Conservation (phyloP, 2,797 vertebrate species). For the Cyclura pinguis region DNA sequence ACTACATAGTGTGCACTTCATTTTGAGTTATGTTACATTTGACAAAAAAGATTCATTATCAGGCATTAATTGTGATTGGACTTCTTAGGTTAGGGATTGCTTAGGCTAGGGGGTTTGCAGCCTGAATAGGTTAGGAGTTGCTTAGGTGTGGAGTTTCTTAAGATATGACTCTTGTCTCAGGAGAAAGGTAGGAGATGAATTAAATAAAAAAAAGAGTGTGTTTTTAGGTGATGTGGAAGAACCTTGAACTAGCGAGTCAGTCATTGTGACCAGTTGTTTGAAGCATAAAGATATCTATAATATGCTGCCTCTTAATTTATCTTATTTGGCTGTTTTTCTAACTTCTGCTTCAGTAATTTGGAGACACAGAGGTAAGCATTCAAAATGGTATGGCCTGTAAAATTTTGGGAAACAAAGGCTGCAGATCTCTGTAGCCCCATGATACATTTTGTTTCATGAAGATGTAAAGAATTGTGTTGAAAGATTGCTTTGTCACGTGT, state of each 20-base stretch:
- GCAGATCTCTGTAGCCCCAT: neutral
- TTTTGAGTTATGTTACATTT: neutral
- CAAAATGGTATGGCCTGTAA: slow-evolving; percentile 22
- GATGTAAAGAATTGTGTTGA: neutral
- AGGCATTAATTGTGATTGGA: neutral
- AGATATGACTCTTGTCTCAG: too few relatives aligned
- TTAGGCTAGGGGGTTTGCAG: too few relatives aligned
- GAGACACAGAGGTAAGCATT: slow-evolving; percentile 78
- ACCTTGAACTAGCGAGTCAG: neutral
- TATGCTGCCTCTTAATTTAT: slow-evolving; percentile 49
- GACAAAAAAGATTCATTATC: neutral
- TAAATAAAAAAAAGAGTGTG: neutral
- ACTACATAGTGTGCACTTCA: too few relatives aligned
- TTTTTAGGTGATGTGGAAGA: neutral
- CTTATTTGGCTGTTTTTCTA: slow-evolving; percentile 56
- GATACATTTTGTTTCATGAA: neutral
- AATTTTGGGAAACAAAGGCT: neutral
- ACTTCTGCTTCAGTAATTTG: slow-evolving; percentile 78
- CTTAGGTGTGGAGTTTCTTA: too few relatives aligned
- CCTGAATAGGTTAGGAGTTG: too few relatives aligned
- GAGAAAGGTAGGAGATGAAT: too few relatives aligned
- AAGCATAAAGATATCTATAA: neutral
- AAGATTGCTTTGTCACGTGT: neutral
- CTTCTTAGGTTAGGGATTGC: neutral
- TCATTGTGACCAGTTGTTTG: neutral